Conservation (phyloP, 1,140 invertebrate genomes). For the Steinernema khuongi region DNA sequence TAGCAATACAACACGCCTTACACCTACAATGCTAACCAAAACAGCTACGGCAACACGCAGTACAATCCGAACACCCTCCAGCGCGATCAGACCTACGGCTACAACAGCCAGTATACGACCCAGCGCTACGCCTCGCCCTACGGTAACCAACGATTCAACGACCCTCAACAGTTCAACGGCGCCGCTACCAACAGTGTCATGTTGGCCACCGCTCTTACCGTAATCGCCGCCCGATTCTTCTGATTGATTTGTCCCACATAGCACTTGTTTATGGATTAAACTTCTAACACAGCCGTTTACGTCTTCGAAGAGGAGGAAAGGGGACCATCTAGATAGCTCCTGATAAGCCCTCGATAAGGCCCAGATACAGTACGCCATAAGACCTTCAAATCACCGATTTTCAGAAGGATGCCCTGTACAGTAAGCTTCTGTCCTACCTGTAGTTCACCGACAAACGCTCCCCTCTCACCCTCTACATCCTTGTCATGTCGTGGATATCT, state of each 20-base stretch:
- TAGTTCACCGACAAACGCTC: too few relatives aligned
- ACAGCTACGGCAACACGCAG: not conserved
- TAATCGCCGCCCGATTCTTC: not conserved
- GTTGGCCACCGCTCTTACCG: constrained; percentile 2
- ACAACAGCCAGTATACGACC: not conserved
- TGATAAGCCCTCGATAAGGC: not conserved
- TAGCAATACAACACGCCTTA: not conserved
- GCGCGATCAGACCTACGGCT: not conserved
- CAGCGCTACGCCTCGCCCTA: not conserved
- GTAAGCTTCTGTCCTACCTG: too few relatives aligned
- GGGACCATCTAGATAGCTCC: too few relatives aligned
- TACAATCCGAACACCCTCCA: not conserved
- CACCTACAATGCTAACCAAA: not conserved
- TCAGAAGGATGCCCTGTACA: too few relatives aligned
- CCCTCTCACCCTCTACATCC: too few relatives aligned
- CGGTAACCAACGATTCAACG: not conserved
- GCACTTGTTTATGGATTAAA: not conserved
- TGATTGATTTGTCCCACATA: not conserved
- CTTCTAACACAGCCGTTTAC: not conserved
- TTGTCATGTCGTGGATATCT: too few relatives aligned
- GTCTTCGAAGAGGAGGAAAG: not conserved
- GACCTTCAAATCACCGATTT: too few relatives aligned
- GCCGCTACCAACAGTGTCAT: not conserved
- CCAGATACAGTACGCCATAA: too few relatives aligned
- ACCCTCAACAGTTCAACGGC: not conserved